phyloP scores from a whole-genome alignment of 2,797 vertebrate genomes.

The Sebastes aleutianus region DNA sequence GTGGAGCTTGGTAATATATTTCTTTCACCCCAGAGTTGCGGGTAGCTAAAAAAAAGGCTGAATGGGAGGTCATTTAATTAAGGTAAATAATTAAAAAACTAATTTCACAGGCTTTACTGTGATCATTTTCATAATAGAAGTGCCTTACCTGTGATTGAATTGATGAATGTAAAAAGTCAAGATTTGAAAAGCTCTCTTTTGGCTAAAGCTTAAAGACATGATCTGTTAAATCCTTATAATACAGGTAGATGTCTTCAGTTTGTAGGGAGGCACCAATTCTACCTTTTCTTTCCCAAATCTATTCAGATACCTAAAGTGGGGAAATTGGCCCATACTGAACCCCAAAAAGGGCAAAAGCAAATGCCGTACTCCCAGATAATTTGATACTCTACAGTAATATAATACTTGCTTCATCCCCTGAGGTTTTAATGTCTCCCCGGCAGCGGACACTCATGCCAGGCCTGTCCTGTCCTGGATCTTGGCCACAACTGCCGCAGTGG shows the following conservation, averaged over 20 bases:
- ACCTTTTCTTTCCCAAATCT: neutral
- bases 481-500: neutral
- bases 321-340: neutral
- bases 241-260: neutral
- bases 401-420: neutral
- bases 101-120: neutral
- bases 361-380: neutral
- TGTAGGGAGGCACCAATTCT: neutral
- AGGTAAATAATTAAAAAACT: neutral
- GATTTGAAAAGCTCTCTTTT: neutral
- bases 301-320: neutral
- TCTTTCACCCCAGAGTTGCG: neutral
- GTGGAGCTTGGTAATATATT: neutral
- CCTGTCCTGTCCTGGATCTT: conserved; percentile 14
- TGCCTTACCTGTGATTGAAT: neutral
- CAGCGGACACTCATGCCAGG: neutral
- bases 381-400: neutral
- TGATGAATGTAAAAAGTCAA: neutral
- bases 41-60: neutral
- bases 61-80: neutral
- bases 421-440: conserved; percentile 8
- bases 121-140: neutral
- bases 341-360: neutral
- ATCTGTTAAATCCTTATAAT: neutral
- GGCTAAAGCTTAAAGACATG: neutral